These are phyloP conservation scores for Blastobasis adustella DNA, from an alignment of 2,888 invertebrate genomes.

Conservation along the genomic window DNA sequence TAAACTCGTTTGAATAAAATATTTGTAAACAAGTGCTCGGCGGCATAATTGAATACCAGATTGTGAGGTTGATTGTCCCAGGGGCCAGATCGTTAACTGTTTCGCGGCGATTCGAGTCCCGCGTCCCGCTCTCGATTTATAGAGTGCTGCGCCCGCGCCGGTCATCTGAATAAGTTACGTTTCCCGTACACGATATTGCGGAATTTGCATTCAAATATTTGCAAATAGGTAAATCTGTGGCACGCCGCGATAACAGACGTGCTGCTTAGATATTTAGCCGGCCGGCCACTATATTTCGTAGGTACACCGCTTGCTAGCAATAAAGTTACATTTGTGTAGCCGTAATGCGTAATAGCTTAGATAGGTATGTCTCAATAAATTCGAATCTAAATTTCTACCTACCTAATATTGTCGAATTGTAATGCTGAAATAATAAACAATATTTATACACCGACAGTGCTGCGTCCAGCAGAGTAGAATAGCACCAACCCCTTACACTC, in stretches of 20 bases:
- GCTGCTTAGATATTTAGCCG: slow-evolving; percentile 31
- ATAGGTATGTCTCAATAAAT: too few relatives aligned
- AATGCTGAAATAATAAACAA: too few relatives aligned
- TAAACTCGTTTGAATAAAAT: slow-evolving; percentile 30
- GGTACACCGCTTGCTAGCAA: too few relatives aligned
- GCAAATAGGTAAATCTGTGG: slow-evolving; percentile 42
- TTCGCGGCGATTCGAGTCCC: slow-evolving; percentile 50
- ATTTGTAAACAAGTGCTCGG: slow-evolving; percentile 42
- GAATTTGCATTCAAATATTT: slow-evolving; percentile 51
- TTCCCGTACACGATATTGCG: slow-evolving; percentile 35
- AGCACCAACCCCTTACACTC: too few relatives aligned
- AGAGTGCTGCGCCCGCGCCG: slow-evolving; percentile 26
- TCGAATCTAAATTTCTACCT: too few relatives aligned
- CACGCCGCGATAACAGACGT: slow-evolving; percentile 30
- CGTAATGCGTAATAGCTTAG: too few relatives aligned
- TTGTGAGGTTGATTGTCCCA: slow-evolving; percentile 33
- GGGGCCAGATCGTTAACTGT: slow-evolving; percentile 42
- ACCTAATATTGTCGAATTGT: too few relatives aligned
- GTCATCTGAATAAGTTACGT: slow-evolving; percentile 15
- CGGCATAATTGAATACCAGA: slow-evolving; percentile 44
- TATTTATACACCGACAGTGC: too few relatives aligned
- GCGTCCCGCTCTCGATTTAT: slow-evolving; percentile 40
- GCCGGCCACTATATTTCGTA: too few relatives aligned
- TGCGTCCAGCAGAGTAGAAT: too few relatives aligned
- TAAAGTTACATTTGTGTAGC: too few relatives aligned